Conservation (phyloP, 2,797 vertebrate species). For the Coregonus suidteri region DNA sequence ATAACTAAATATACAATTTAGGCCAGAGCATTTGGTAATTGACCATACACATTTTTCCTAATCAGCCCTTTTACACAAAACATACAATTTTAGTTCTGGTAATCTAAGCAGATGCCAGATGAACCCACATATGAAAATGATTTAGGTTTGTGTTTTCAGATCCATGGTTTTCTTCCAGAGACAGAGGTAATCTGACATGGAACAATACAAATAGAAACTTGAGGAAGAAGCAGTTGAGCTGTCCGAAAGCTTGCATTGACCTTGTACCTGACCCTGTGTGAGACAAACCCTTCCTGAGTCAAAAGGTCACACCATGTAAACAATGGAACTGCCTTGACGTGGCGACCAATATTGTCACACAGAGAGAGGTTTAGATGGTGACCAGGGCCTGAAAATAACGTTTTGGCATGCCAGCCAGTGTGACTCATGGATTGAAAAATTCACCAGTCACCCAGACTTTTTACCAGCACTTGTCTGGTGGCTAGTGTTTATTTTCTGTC, state of each 20-base stretch:
- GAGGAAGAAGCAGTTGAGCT: conserved; percentile 12
- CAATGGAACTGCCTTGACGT: background rate
- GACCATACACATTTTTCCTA: background rate
- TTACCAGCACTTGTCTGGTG: background rate
- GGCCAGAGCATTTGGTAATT: conserved; percentile 24
- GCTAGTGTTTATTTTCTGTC: background rate
- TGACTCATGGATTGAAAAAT: background rate
- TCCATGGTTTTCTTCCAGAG: background rate
- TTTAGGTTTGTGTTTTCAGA: too few species aligned
- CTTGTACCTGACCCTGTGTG: conserved; percentile 1
- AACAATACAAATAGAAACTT: background rate
- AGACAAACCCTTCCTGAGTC: background rate
- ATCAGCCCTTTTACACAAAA: background rate
- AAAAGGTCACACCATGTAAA: conserved; percentile 21
- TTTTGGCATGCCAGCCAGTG: too few species aligned
- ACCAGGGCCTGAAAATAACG: too few species aligned
- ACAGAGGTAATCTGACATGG: background rate
- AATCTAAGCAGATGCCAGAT: too few species aligned
- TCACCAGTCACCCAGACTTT: background rate
- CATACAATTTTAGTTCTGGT: background rate
- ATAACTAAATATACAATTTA: conserved; percentile 27
- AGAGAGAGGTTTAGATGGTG: background rate
- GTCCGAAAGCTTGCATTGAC: conserved; percentile 30
- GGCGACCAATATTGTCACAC: background rate
- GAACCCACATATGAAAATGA: too few species aligned